Evolutionary conservation across 2,888 invertebrate species (phyloP).

Genomic region (Lucinisca nassula): DNA sequence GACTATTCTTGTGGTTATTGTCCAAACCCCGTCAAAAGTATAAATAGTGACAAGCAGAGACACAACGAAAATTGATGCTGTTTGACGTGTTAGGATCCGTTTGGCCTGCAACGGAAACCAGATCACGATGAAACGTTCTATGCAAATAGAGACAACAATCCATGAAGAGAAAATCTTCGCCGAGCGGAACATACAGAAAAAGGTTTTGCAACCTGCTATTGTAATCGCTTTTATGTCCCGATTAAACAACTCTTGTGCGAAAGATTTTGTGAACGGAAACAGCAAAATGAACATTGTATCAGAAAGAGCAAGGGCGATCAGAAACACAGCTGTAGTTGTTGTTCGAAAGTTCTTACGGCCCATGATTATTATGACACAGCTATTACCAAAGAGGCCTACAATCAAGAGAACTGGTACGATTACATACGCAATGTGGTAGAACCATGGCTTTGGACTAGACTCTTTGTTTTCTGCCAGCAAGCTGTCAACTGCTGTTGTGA

Average conservation of each 20-base stretch:
- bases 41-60: slow-evolving; percentile 11
- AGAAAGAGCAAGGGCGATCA: slow-evolving; percentile 69
- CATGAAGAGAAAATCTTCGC: slow-evolving; percentile 74
- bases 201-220: slow-evolving; percentile 67
- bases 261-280: slow-evolving; percentile 70
- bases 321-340: slow-evolving; percentile 56
- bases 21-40: slow-evolving; percentile 65
- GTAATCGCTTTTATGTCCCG: slow-evolving; percentile 68
- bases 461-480: neutral
- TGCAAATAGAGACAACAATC: slow-evolving; percentile 71
- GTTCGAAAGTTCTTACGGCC: slow-evolving; percentile 42
- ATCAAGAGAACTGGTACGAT: slow-evolving; percentile 64
- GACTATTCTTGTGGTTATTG: slow-evolving; percentile 56
- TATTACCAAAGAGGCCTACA: slow-evolving; percentile 65
- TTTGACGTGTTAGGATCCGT: slow-evolving; percentile 47
- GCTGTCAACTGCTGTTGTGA: too few relatives aligned
- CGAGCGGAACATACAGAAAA: slow-evolving; percentile 66
- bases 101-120: slow-evolving; percentile 71
- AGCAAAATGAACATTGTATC: slow-evolving; percentile 68
- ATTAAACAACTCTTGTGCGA: slow-evolving; percentile 54
- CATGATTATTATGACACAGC: slow-evolving; percentile 67
- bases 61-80: slow-evolving; percentile 29
- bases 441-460: neutral
- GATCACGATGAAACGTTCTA: slow-evolving; percentile 73
- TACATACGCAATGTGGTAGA: slow-evolving; percentile 16